Evolutionary conservation across 1,140 invertebrate species (phyloP).

Genomic region (Tetramorium parvispinum): DNA sequence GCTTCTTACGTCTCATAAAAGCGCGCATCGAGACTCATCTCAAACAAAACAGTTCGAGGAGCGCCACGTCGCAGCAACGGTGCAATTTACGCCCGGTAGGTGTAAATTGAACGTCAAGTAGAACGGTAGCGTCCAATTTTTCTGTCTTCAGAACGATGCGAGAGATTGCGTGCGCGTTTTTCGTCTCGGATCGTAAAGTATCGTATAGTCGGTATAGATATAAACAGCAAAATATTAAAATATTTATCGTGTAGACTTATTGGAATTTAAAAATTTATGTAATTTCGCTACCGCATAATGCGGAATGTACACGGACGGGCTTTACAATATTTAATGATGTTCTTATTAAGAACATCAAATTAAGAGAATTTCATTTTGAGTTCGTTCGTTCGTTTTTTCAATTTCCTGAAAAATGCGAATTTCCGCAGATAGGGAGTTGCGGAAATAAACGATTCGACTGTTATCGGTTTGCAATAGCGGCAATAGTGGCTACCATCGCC

Average conservation of each 20-base stretch:
- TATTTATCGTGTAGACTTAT: background rate
- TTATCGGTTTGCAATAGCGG: background rate
- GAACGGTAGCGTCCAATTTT: slow-evolving; percentile 36
- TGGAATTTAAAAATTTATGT: background rate
- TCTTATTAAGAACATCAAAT: slow-evolving; percentile 1
- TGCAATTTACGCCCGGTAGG: slow-evolving; percentile 32
- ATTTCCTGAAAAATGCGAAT: slow-evolving; percentile 45
- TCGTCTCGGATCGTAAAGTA: background rate
- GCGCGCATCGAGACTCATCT: slow-evolving; percentile 19
- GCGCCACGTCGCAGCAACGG: slow-evolving; percentile 17
- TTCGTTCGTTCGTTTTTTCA: background rate
- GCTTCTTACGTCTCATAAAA: slow-evolving; percentile 39
- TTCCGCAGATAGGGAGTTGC: slow-evolving; percentile 17
- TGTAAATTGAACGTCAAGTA: slow-evolving; percentile 52
- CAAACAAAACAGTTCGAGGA: slow-evolving; percentile 8
- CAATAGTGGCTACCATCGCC: slow-evolving; percentile 7
- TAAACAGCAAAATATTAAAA: background rate
- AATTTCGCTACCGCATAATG: background rate
- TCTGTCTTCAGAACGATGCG: background rate
- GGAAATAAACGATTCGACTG: slow-evolving; percentile 49
- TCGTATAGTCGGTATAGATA: background rate
- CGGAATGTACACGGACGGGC: background rate
- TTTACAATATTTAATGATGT: background rate
- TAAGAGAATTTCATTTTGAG: background rate
- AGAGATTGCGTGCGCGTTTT: background rate